A percentile compares a stretch with the other conserved stretches of the same genome.
Evolutionary conservation across 2,888 invertebrate species (phyloP).

Genomic region (Julus scandinavius): DNA sequence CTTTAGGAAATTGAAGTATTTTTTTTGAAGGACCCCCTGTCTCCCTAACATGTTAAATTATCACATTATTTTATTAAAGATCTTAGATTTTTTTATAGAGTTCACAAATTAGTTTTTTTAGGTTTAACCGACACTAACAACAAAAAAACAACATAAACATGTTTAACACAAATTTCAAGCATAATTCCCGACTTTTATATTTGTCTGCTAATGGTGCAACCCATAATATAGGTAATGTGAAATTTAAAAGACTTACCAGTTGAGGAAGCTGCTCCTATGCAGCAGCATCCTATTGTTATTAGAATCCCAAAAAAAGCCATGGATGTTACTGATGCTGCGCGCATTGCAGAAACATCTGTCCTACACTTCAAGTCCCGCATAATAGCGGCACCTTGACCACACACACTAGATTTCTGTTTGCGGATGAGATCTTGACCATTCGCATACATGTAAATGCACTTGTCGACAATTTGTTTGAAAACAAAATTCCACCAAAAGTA

Average conservation of each 20-base stretch:
- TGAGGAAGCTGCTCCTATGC: background rate
- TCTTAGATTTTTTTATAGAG: too few relatives aligned
- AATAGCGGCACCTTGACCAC: slow-evolving; percentile 5
- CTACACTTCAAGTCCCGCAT: slow-evolving; percentile 15
- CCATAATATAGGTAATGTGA: background rate
- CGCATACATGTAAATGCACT: slow-evolving; percentile 15
- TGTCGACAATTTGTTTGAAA: background rate
- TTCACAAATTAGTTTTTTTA: too few relatives aligned
- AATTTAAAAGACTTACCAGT: background rate
- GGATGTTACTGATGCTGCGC: background rate
- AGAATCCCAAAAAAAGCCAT: background rate
- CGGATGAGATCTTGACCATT: slow-evolving; percentile 22
- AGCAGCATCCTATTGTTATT: slow-evolving; percentile 35
- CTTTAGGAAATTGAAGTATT: too few relatives aligned
- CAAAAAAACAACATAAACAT: background rate
- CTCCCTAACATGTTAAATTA: too few relatives aligned
- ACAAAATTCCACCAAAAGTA: background rate
- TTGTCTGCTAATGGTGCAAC: background rate
- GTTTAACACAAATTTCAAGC: background rate
- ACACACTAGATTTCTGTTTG: background rate
- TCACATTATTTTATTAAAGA: too few relatives aligned
- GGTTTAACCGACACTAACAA: too few relatives aligned
- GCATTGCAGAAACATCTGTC: background rate
- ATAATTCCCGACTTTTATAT: background rate
- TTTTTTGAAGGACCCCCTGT: too few relatives aligned